Evolutionary conservation across 2,797 vertebrate genomes (phyloP), one percentile per base, ranked within the genome.

Genomic region (Malurus leucopterus): DNA sequence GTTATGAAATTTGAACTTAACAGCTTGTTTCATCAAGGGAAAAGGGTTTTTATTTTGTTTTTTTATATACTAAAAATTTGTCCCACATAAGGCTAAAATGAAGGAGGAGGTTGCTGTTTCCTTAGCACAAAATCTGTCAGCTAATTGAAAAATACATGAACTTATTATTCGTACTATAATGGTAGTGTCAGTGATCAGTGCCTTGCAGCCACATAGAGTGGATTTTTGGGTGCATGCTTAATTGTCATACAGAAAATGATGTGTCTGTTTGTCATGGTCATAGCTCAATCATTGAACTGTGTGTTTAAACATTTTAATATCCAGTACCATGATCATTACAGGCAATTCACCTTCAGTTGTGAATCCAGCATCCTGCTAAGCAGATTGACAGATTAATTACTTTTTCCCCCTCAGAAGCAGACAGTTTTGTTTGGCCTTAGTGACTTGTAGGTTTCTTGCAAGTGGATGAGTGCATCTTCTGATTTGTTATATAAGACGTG

Each of bases 321-420:
- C 61, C 61, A 84, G 57, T 87, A 55, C 86, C 15, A 7, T 85
- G 86, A 87, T 91, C 62, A 89, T 91, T 75, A 88, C 68, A 95
- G 78, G 59, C 90, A 92, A 88, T 82, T 93, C 86, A 80, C 86
- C 78, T 92, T 79, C 93, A 89, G 77, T 94, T 95, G 71, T 76
- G 94, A 92, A 41, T 90, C 90, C 92, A 85, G 64, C 86, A 79
- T 94, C 85, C 65, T 70, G 34, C 88, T 94, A 74, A 95, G 88
- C 73, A 83, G 89, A 84, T 71, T 95, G 87, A 94, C 93, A 94
- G 84, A 92, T 95, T 92, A 92, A 92, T 89, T 94, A 94, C 94
- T 87, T 58, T 64, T 87, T 91, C 73, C 61, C 68, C 75, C 12
- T 84, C 77, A 96, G 86, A 93, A 95, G 67, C 36, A 59, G 88